These are phyloP conservation scores for Anguilla japonica DNA, from an alignment of 2,113 vertebrate genomes.

Conservation along the genomic window DNA sequence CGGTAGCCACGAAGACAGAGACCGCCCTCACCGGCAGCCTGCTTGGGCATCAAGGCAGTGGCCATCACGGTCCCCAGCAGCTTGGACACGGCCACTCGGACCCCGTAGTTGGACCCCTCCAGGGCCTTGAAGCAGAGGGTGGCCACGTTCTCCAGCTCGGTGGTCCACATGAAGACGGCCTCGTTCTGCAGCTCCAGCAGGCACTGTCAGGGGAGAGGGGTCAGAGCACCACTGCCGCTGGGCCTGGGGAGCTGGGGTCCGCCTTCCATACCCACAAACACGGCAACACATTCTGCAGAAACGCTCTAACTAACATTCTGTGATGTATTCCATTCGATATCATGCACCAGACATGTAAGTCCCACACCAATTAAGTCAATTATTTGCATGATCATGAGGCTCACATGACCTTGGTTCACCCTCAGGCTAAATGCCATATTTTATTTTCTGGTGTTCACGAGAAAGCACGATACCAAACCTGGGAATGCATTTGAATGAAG, in stretches of 20 bases:
- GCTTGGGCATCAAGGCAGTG: slow-evolving; percentile 94
- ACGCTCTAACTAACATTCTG: no score
- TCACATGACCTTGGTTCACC: no score
- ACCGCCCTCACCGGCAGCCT: slow-evolving; percentile 82
- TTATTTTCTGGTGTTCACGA: background rate
- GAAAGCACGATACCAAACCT: background rate
- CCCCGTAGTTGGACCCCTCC: slow-evolving; percentile 96
- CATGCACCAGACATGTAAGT: no score
- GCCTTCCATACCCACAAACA: no score
- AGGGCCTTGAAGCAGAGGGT: slow-evolving; percentile 95
- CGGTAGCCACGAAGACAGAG: background rate
- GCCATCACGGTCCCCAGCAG: slow-evolving; percentile 95
- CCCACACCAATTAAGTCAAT: no score
- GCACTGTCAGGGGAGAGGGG: slow-evolving; percentile 70
- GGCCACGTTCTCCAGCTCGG: slow-evolving; percentile 93
- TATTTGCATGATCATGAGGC: no score
- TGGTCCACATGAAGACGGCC: slow-evolving; percentile 98
- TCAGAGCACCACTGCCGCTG: background rate
- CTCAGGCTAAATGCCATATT: no score
- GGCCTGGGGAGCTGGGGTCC: no score
- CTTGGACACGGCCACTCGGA: slow-evolving; percentile 92
- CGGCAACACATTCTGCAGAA: no score
- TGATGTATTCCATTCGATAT: no score
- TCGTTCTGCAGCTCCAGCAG: slow-evolving; percentile 96
- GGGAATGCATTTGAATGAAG: no score